Evolutionary conservation across 2,797 vertebrate genomes (phyloP).

Genomic region (Ispidina picta): DNA sequence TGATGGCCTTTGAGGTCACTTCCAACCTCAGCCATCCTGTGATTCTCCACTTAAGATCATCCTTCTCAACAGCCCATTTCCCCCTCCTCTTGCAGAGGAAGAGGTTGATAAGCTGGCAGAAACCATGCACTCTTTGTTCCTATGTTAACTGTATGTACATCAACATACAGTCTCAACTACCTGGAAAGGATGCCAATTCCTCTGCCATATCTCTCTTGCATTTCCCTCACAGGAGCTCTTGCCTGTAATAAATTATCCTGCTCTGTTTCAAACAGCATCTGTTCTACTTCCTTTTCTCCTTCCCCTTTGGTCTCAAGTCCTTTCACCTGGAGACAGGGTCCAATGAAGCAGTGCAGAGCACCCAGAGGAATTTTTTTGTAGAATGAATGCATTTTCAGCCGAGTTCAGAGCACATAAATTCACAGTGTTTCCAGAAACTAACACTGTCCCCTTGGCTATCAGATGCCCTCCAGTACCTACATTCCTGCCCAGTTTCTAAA

Average conservation of each 20-base stretch:
- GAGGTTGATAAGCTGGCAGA: not conserved
- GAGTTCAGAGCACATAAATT: not conserved
- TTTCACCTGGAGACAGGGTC: not conserved
- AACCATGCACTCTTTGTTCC: not conserved
- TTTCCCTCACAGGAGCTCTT: not conserved
- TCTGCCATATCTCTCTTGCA: not conserved
- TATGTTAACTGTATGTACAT: not conserved
- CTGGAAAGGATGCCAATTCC: not conserved
- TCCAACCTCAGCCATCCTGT: not conserved
- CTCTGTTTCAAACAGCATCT: not conserved
- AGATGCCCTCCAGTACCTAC: not conserved
- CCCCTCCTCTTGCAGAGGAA: not conserved
- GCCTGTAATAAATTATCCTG: not conserved
- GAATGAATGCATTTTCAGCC: not conserved
- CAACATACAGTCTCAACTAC: not conserved
- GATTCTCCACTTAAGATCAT: not conserved
- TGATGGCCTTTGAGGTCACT: not conserved
- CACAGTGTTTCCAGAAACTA: not conserved
- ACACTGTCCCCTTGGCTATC: rapidly evolving
- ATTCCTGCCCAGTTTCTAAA: not conserved
- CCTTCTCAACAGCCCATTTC: not conserved
- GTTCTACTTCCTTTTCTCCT: not conserved
- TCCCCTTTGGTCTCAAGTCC: not conserved
- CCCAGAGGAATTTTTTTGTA: not conserved
- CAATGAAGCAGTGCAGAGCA: not conserved